A percentile compares a stretch with the other conserved stretches of the same genome.
Evolutionary conservation across 2,888 invertebrate genomes (phyloP).

Genomic region (Rhingia campestris): DNA sequence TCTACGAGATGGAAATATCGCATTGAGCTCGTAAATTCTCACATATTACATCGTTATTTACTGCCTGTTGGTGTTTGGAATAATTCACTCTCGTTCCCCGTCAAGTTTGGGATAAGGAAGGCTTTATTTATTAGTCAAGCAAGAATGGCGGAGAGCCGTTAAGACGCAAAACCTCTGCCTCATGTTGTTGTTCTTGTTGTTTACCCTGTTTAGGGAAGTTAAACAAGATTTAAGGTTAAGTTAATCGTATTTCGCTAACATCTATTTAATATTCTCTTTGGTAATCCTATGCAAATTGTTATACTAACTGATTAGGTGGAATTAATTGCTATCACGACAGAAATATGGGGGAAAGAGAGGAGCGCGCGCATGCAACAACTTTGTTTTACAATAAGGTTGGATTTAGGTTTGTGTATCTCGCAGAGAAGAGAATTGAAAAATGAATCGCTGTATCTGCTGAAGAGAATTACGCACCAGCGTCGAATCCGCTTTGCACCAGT

Average conservation of each 20-base stretch:
- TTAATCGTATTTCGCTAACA: conserved; percentile 20
- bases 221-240: conserved; percentile 14
- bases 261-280: conserved; percentile 45
- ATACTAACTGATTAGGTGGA: conserved; percentile 28
- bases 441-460: conserved; percentile 7
- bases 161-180: conserved; percentile 28
- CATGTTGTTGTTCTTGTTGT: conserved; percentile 33
- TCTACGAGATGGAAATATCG: conserved; percentile 19
- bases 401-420: too few relatives aligned
- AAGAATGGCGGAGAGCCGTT: conserved; percentile 15
- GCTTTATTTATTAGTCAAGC: conserved; percentile 42
- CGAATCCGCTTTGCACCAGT: conserved; percentile 54
- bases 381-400: too few relatives aligned
- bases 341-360: neutral
- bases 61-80: neutral
- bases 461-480: conserved; percentile 48
- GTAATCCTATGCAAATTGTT: conserved; percentile 39
- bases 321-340: conserved; percentile 22
- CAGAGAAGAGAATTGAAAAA: neutral
- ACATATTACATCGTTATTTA: conserved; percentile 35
- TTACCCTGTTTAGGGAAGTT: conserved; percentile 43
- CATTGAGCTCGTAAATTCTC: conserved; percentile 32
- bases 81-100: neutral
- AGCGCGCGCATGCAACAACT: neutral
- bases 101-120: conserved; percentile 34